Conservation (phyloP, 2,888 invertebrate species). For the Parnassius orleans region DNA sequence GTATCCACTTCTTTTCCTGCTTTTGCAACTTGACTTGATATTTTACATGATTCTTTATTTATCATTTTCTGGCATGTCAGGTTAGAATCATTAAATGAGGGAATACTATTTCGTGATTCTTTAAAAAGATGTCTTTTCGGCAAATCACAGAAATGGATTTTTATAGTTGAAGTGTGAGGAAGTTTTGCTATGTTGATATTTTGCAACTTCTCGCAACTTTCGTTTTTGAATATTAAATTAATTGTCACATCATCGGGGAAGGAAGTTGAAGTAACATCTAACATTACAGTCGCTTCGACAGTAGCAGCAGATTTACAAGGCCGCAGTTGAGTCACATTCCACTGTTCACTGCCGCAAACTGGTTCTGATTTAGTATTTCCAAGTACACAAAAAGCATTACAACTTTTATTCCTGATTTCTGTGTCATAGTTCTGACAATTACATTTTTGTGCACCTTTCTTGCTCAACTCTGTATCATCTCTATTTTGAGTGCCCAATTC, state of each 20-base stretch:
- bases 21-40: neutral
- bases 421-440: neutral
- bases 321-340: slow-evolving; percentile 10
- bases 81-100: neutral
- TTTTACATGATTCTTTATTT: neutral
- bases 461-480: neutral
- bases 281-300: neutral
- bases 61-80: neutral
- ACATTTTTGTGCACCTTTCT: neutral
- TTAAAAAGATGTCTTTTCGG: slow-evolving; percentile 5
- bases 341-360: slow-evolving; percentile 4
- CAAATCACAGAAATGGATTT: slow-evolving; percentile 17
- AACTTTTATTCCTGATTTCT: neutral
- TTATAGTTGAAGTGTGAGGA: slow-evolving; percentile 10
- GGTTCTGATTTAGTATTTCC: slow-evolving; percentile 22
- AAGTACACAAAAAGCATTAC: neutral
- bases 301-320: slow-evolving; percentile 13
- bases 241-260: slow-evolving; percentile 7
- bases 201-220: neutral
- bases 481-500: slow-evolving; percentile 4
- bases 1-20: neutral
- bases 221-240: slow-evolving; percentile 9
- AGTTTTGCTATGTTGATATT: slow-evolving; percentile 8
- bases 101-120: neutral
- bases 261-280: slow-evolving; percentile 1